Conservation (phyloP, 2,797 vertebrate species). For the Otolemur crassicaudatus region DNA sequence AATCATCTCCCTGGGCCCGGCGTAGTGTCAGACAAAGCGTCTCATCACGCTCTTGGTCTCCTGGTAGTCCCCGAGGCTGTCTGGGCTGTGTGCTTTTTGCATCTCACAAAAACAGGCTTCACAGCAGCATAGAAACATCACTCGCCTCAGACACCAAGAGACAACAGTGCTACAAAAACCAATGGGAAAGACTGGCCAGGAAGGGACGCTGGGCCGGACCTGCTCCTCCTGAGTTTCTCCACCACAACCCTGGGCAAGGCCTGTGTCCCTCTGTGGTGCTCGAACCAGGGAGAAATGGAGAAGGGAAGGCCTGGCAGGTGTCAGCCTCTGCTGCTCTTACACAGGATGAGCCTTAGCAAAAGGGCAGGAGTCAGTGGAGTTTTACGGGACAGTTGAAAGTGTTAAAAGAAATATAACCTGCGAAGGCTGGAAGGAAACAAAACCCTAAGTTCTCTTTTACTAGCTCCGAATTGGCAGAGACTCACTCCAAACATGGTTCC, state of each 20-base stretch:
- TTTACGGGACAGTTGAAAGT: conserved; percentile 44
- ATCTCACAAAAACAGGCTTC: not conserved
- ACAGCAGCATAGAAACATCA: not conserved
- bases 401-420: not conserved
- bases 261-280: not conserved
- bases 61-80: not conserved
- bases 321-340: not conserved
- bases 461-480: not conserved
- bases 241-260: not conserved
- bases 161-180: not conserved
- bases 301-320: not conserved
- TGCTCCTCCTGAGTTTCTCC: not conserved
- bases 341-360: not conserved
- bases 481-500: not conserved
- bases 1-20: not conserved
- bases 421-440: conserved; percentile 28
- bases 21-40: not conserved
- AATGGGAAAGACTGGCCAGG: not conserved
- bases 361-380: not conserved
- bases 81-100: not conserved
- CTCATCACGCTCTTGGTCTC: not conserved
- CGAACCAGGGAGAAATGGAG: not conserved
- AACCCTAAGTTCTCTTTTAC: not conserved
- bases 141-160: not conserved
- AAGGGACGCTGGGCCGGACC: not conserved